Percentiles rank a stretch among this genome's conserved stretches.
Conservation (phyloP, 2,113 vertebrate genomes). For the Mormyrus lacerda region DNA sequence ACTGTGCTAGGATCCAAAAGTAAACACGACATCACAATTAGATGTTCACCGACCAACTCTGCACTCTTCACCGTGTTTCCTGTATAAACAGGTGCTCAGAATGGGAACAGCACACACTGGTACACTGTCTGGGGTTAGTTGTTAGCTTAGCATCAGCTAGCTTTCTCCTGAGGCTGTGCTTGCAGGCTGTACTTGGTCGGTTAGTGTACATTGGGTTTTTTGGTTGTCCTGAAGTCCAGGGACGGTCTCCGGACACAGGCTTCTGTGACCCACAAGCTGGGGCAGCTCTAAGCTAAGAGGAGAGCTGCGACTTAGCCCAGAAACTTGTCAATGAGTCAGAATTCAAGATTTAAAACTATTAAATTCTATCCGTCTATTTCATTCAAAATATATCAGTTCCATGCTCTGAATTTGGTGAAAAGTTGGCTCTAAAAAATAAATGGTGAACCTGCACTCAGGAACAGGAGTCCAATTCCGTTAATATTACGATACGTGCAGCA, state of each 20-base stretch:
- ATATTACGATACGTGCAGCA: not conserved
- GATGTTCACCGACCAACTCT: not conserved
- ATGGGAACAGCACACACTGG: not conserved
- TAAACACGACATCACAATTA: not conserved
- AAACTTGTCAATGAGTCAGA: not conserved
- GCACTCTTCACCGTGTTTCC: not conserved
- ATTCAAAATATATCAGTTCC: not conserved
- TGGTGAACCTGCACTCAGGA: not conserved
- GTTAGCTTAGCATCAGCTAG: not conserved
- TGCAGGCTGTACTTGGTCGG: not conserved
- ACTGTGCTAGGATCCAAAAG: not conserved
- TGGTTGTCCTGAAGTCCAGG: not conserved
- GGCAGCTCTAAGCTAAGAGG: not conserved
- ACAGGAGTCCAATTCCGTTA: not conserved
- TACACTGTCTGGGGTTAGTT: not conserved
- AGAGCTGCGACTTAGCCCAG: not conserved
- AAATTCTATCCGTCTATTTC: not conserved
- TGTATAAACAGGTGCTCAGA: not conserved
- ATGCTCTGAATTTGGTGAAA: not conserved
- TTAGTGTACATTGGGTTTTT: not conserved
- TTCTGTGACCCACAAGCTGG: not conserved
- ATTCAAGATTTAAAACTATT: not conserved
- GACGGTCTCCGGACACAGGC: not conserved
- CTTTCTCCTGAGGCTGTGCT: not conserved
- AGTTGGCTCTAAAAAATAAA: not conserved